phyloP scores from a whole-genome alignment of 2,888 invertebrate species.

The Calliopum simillimum region DNA sequence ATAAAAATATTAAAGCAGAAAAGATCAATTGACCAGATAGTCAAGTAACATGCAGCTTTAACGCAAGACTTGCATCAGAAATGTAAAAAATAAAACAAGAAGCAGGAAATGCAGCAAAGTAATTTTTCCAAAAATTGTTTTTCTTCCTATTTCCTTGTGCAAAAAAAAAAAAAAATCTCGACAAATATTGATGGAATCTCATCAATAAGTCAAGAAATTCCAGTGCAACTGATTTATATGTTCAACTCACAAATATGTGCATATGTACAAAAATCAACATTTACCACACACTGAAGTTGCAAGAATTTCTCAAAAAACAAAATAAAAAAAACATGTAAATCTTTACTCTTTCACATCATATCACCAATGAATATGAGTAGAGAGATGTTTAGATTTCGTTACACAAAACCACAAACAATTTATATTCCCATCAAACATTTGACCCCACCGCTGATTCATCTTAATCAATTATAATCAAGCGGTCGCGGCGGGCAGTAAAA shows the following conservation, averaged over 20 bases:
- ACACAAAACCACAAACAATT: constrained; percentile 64
- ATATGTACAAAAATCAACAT: neutral
- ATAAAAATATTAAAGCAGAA: neutral
- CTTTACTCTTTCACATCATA: neutral
- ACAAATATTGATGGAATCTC: constrained; percentile 62
- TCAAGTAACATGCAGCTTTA: constrained; percentile 13
- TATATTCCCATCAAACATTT: constrained; percentile 66
- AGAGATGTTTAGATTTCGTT: constrained; percentile 42
- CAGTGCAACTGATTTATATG: constrained; percentile 31
- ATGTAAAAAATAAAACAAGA: constrained; percentile 2
- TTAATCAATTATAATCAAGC: constrained; percentile 65
- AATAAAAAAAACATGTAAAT: too few species aligned
- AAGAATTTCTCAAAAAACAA: constrained; percentile 5
- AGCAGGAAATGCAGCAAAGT: neutral
- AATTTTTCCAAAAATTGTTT: neutral
- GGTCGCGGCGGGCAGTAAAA: constrained; percentile 11
- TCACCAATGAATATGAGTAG: neutral
- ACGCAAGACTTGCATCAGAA: neutral
- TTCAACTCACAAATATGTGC: neutral
- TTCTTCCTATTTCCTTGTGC: constrained; percentile 44
- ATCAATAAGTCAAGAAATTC: constrained; percentile 51
- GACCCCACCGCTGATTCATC: constrained; percentile 67
- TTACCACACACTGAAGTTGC: constrained; percentile 21
- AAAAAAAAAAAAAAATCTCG: constrained; percentile 34
- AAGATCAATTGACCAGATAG: constrained; percentile 18